Evolutionary conservation across 1,140 invertebrate genomes (phyloP), one percentile per base, ranked within the genome.

Genomic region (Liolophura sinensis): DNA sequence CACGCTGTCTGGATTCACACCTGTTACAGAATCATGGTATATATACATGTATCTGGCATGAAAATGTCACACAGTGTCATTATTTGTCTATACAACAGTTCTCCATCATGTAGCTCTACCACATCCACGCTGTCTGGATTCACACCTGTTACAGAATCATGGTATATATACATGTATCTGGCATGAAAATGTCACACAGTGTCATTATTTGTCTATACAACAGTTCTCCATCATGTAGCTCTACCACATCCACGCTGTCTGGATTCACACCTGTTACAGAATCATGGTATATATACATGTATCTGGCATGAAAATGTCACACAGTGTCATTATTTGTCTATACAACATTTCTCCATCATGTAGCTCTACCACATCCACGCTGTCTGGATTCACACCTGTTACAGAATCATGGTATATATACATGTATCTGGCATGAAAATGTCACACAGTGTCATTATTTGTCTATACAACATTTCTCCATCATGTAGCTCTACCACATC

Each of bases 401-500:
- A n/a, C n/a, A n/a, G n/a, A n/a, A n/a, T n/a, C n/a, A n/a, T n/a
- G n/a, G n/a, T n/a, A 61, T 7, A 58, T 52, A 52, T 4, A 24
- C 22, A 12, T 52, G 9, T 40, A 54, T 54, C 12, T 20, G 3
- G 52, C 52, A 54, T 54, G n/a, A 54, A 54, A 54, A 54, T 54
- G 52, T 20, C 3, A 54, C 12, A n/a, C 9, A 40, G 9, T 40
- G 31, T 40, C 31, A 40, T 5, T 40, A 9, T 40, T 40, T 40
- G 31, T 40, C 15, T 15, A 51, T 15, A 15, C 15, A 51, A 51
- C 15, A 51, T 15, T 51, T n/a, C n/a, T 15, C 97, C 99, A 82
- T 99, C 97, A 77, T 99, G 97, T 18, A 99, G 87, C 83, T 99
- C 97, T n/a, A 99, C 89, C 0, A 99, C 96, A 86, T 98, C 89